A percentile compares a stretch with the other conserved stretches of the same genome.
phyloP scores from a whole-genome alignment of 1,140 invertebrate species.

The Eueides isabella region DNA sequence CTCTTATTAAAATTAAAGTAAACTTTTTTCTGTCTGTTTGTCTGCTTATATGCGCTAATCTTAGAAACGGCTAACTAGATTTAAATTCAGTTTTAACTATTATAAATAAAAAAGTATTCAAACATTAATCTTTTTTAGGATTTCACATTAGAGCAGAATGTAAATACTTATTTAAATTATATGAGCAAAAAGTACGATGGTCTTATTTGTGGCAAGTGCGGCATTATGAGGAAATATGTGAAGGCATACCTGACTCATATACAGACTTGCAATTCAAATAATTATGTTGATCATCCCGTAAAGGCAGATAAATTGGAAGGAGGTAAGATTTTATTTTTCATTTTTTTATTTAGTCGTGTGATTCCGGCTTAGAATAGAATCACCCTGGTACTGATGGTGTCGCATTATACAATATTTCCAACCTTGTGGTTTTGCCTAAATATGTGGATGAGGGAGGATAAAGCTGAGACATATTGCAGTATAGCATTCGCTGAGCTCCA shows the following conservation, averaged over 20 bases:
- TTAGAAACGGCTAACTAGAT: too few species aligned
- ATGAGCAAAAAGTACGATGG: constrained; percentile 43
- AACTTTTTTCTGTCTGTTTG: too few species aligned
- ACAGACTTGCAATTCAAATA: constrained; percentile 41
- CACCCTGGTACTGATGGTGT: too few species aligned
- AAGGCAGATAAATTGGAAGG: neutral
- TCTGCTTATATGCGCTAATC: too few species aligned
- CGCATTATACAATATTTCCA: too few species aligned
- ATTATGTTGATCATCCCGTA: neutral
- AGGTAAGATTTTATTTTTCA: neutral
- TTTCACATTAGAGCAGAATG: constrained; percentile 42
- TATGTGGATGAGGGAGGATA: neutral
- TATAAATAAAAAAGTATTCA: too few species aligned
- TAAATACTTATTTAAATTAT: constrained; percentile 43
- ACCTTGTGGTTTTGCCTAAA: neutral
- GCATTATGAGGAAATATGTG: constrained; percentile 50
- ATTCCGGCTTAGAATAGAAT: too few species aligned
- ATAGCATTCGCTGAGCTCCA: too few species aligned
- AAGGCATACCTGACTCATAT: constrained; percentile 54
- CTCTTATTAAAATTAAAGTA: too few species aligned
- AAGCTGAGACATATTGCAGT: too few species aligned
- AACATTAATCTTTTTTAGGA: constrained; percentile 43
- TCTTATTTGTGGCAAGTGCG: constrained; percentile 55
- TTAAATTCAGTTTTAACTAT: too few species aligned
- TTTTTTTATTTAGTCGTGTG: too few species aligned